phyloP scores from a whole-genome alignment of 2,888 invertebrate species.

The Podotricha telesiphe region DNA sequence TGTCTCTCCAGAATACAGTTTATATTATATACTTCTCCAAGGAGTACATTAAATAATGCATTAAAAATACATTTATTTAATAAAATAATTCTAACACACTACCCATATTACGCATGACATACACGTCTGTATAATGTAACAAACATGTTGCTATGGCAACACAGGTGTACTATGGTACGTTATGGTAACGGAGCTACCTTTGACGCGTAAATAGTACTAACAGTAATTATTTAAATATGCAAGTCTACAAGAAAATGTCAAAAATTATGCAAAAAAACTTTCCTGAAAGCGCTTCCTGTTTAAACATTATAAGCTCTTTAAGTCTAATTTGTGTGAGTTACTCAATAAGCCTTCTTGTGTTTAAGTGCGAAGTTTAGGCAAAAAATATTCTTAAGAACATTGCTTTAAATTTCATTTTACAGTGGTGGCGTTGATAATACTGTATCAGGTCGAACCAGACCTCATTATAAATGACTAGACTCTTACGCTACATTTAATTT shows the following conservation, averaged over 20 bases:
- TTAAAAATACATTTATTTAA: too few relatives aligned
- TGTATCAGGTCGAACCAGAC: slow-evolving; percentile 22
- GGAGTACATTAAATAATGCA: too few relatives aligned
- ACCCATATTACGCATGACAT: too few relatives aligned
- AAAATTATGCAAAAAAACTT: neutral
- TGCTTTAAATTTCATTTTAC: neutral
- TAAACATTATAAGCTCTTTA: slow-evolving; percentile 18
- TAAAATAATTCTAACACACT: too few relatives aligned
- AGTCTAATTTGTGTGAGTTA: slow-evolving; percentile 11
- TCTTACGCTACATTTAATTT: slow-evolving; percentile 21
- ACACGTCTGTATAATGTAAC: too few relatives aligned
- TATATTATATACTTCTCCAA: too few relatives aligned
- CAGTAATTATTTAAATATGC: neutral
- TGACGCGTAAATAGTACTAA: too few relatives aligned
- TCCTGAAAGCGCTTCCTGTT: slow-evolving; percentile 5
- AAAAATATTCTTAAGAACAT: neutral
- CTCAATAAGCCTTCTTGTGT: slow-evolving; percentile 16
- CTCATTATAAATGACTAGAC: slow-evolving; percentile 28
- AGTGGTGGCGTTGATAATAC: neutral
- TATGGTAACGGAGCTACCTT: too few relatives aligned
- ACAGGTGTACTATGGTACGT: too few relatives aligned
- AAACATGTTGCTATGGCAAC: too few relatives aligned
- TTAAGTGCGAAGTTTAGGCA: neutral
- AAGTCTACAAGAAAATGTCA: neutral
- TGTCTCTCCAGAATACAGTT: too few relatives aligned